phyloP scores from a whole-genome alignment of 2,888 invertebrate genomes.

The Papilio protenor region DNA sequence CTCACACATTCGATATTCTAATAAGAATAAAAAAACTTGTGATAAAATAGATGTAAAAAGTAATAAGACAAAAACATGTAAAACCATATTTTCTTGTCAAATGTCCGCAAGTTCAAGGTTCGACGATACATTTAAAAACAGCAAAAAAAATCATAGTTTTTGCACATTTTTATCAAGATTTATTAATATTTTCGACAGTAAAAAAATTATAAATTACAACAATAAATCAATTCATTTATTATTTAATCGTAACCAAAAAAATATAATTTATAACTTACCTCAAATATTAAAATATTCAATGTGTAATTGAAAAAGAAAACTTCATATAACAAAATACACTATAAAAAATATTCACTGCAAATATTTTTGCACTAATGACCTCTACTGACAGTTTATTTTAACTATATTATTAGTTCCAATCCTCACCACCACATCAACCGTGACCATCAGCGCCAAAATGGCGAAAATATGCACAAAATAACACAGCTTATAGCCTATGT shows the following conservation, averaged over 20 bases:
- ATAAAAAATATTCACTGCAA: not conserved
- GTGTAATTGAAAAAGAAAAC: not conserved
- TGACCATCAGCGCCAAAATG: too few relatives aligned
- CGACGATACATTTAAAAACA: not conserved
- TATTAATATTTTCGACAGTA: not conserved
- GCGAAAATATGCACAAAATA: too few relatives aligned
- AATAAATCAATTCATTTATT: not conserved
- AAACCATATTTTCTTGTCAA: not conserved
- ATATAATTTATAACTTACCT: not conserved
- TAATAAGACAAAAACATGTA: not conserved
- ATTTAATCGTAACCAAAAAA: not conserved
- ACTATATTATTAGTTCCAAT: too few relatives aligned
- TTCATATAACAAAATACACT: not conserved
- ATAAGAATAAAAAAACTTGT: too few relatives aligned
- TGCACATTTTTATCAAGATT: not conserved
- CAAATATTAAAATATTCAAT: not conserved
- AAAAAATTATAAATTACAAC: not conserved
- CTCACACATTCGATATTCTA: too few relatives aligned
- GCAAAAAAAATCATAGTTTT: not conserved
- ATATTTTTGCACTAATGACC: not conserved
- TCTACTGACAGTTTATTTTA: too few relatives aligned
- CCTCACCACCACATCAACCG: too few relatives aligned
- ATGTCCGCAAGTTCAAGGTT: conserved; percentile 17
- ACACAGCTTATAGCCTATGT: too few relatives aligned
- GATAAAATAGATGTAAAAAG: not conserved